Conservation (phyloP, 2,888 invertebrate genomes). For the Ochropleura leucogaster region DNA sequence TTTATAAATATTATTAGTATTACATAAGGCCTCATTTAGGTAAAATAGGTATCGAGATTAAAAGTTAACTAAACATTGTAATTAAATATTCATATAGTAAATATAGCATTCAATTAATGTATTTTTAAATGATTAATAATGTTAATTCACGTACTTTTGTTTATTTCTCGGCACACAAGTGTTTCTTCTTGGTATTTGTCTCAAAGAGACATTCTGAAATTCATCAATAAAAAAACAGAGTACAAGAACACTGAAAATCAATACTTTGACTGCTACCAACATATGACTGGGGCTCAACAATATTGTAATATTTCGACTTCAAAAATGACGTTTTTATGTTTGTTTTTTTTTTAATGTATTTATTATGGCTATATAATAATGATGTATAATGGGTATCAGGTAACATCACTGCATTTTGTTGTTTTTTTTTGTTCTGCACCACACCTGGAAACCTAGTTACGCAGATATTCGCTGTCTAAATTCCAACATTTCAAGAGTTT, state of each 20-base stretch:
- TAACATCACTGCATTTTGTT: too few species aligned
- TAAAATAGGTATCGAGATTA: conserved; percentile 23
- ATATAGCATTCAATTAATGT: conserved; percentile 22
- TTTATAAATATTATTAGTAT: conserved; percentile 41
- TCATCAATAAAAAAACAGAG: not conserved
- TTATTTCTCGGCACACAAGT: not conserved
- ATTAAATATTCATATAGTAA: conserved; percentile 15
- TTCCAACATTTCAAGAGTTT: too few species aligned
- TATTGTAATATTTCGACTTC: too few species aligned
- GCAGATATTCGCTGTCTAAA: too few species aligned
- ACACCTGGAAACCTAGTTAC: too few species aligned
- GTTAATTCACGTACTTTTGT: conserved; percentile 6
- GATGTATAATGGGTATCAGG: too few species aligned
- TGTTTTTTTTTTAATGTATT: too few species aligned
- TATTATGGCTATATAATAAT: too few species aligned
- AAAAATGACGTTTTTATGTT: too few species aligned
- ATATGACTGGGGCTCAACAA: not conserved
- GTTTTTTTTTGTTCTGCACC: too few species aligned
- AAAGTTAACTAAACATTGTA: conserved; percentile 33
- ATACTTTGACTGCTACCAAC: not conserved
- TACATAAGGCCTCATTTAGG: conserved; percentile 56
- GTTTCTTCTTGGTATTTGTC: not conserved
- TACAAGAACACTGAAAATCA: not conserved
- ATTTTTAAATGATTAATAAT: conserved; percentile 28
- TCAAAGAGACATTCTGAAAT: not conserved